Base-by-base conservation (phyloP, 2,113 vertebrate genomes). In the Anthoscopus minutus region DNA sequence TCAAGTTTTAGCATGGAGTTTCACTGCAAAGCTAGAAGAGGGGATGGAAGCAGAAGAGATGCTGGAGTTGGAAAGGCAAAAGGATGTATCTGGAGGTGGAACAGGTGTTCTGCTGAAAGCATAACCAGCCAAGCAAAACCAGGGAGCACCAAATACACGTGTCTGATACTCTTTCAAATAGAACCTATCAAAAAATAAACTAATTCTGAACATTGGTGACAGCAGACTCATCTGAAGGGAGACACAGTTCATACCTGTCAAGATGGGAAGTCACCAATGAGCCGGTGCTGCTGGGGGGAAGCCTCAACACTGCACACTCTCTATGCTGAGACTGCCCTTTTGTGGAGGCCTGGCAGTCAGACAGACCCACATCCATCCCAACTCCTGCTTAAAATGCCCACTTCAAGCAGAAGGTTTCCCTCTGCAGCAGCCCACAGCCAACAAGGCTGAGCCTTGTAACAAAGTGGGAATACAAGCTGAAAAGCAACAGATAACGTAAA, bases 91-190 rank as follows among this genome's bases (percentile, higher is more conserved):
- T 8, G 7, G 42, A 61, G 58, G 33, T 0, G 1, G 23, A 80
- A 54, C 6, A 40, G 38, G 11, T 24, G 11, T 6, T 73, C 38
- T 16, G 65, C 54, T 24, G 45, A 30, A 42, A 67, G 77, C n/a
- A 31, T 1, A 53, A 44, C 14, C 9, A 37, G 50, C 47, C 35
- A 24, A 27, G 19, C 3, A 10, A 74, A 87, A 65, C 5, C 15
- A 30, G 0, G 2, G 30, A 45, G 16, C 31, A 42, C 11, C 6
- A 67, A 38, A 9, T 2, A 40, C 4, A 40, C 4, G 0, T 31
- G 47, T 33, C n/a, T 25, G 19, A 40, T 8, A 28, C 7, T 13
- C 24, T 31, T 80, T 22, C 69, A 40, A 27, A 57, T 0, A 57
- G 15, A 42, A 42, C 22, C n/a, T 28, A 27, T 2, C 2, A 6